Evolutionary conservation across 1,140 invertebrate genomes (phyloP).

Genomic region (Aphelinus atriplicis): DNA sequence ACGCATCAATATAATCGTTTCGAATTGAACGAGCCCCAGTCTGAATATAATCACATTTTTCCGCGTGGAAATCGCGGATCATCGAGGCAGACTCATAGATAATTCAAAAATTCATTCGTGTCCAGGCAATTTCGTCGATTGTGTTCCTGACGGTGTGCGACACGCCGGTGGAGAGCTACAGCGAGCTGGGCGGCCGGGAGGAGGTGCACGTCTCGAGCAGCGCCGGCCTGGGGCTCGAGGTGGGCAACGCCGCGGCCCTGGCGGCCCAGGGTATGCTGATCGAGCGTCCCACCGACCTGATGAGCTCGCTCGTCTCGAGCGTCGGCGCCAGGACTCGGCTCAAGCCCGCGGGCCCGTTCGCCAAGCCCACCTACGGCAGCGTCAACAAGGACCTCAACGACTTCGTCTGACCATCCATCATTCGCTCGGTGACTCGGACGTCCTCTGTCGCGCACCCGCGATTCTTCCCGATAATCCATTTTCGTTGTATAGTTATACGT

Average conservation of each 20-base stretch:
- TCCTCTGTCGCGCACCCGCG: neutral
- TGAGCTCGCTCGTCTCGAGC: conserved; percentile 73
- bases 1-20: no score
- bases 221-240: conserved; percentile 9
- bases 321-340: conserved; percentile 79
- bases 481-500: no score
- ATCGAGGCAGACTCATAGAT: no score
- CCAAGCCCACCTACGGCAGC: conserved; percentile 68
- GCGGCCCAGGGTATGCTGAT: conserved; percentile 42
- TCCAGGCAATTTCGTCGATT: conserved; percentile 58
- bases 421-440: neutral
- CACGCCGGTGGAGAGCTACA: conserved; percentile 58
- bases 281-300: conserved; percentile 47
- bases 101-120: no score
- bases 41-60: no score
- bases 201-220: conserved; percentile 54
- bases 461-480: no score
- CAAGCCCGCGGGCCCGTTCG: conserved; percentile 67
- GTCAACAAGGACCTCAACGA: conserved; percentile 60
- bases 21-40: no score
- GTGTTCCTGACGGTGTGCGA: conserved; percentile 60
- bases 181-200: conserved; percentile 52
- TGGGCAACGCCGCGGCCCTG: neutral
- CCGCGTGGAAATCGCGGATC: no score
- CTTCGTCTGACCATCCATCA: conserved; percentile 59